These are phyloP conservation scores for Harpagoxenus sublaevis DNA, from an alignment of 2,888 invertebrate genomes.

Conservation along the genomic window DNA sequence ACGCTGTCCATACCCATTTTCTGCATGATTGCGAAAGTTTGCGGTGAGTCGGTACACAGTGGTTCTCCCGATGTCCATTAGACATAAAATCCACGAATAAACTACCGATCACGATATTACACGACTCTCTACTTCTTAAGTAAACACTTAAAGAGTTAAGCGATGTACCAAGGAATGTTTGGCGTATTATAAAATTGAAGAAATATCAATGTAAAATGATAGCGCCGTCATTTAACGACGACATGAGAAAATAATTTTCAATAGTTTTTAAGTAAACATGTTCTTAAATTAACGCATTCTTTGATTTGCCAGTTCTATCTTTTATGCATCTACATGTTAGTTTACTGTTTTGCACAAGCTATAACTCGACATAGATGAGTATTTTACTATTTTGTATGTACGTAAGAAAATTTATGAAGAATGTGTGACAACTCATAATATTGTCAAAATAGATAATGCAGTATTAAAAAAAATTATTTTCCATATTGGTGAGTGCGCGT, in stretches of 20 bases:
- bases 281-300: neutral
- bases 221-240: neutral
- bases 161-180: neutral
- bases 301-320: neutral
- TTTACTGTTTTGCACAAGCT: neutral
- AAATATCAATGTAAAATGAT: neutral
- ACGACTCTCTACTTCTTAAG: neutral
- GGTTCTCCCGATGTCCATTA: neutral
- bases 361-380: neutral
- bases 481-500: neutral
- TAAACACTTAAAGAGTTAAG: neutral
- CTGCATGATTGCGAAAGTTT: conserved; percentile 39
- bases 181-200: neutral
- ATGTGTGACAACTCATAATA: neutral
- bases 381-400: neutral
- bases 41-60: neutral
- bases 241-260: neutral
- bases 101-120: neutral
- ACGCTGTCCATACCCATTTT: neutral
- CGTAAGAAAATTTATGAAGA: neutral
- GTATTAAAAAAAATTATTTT: neutral
- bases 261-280: neutral
- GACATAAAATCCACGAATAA: neutral
- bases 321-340: neutral
- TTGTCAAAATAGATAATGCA: neutral